These are phyloP conservation scores for Clamator glandarius DNA, from an alignment of 2,797 vertebrate genomes.

Conservation along the genomic window DNA sequence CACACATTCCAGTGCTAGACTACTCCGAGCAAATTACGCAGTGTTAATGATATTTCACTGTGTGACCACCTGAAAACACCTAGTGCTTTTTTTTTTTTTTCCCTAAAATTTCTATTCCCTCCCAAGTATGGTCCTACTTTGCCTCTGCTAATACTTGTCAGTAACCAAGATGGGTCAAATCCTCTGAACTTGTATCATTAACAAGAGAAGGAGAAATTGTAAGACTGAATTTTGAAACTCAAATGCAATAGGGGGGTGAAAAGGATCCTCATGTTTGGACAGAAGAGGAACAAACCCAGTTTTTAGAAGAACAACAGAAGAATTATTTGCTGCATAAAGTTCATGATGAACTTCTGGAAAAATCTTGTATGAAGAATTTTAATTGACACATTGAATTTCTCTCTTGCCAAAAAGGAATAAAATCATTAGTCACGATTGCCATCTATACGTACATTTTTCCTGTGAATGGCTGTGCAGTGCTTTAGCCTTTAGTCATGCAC, in stretches of 20 bases:
- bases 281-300: background rate
- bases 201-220: background rate
- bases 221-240: background rate
- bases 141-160: background rate
- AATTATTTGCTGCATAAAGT: background rate
- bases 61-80: constrained; percentile 22
- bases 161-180: background rate
- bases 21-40: constrained; percentile 23
- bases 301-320: background rate
- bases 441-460: background rate
- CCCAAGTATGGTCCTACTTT: background rate
- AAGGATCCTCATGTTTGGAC: background rate
- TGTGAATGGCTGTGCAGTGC: background rate
- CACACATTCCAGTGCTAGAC: constrained; percentile 22
- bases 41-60: background rate
- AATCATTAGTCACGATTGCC: background rate
- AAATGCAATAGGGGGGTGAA: background rate
- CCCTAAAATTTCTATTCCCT: background rate
- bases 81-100: background rate
- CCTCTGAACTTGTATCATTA: background rate
- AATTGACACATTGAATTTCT: background rate
- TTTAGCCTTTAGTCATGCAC: background rate
- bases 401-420: background rate
- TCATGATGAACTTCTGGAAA: background rate
- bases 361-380: background rate